Evolutionary conservation across 2,113 vertebrate species (phyloP).

Genomic region (Mesitornis unicolor): DNA sequence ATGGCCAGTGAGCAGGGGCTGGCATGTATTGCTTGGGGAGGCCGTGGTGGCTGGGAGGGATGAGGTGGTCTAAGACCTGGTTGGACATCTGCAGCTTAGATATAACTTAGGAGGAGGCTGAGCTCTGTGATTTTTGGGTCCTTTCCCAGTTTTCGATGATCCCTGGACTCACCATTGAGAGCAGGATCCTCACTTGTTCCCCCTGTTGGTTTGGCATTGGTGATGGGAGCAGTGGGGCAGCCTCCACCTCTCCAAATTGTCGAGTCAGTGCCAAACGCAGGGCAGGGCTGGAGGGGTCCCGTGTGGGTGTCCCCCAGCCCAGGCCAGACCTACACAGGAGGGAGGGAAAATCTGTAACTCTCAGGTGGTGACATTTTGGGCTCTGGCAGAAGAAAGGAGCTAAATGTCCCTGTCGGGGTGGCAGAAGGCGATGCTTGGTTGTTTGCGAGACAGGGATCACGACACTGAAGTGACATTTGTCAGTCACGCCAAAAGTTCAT

Average conservation of each 20-base stretch:
- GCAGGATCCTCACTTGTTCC: neutral
- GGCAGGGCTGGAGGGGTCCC: neutral
- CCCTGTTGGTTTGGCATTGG: neutral
- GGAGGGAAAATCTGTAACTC: neutral
- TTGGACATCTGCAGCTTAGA: neutral
- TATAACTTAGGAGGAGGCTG: neutral
- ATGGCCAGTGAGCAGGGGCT: neutral
- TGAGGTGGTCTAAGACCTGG: neutral
- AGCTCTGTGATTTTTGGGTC: neutral
- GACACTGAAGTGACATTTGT: neutral
- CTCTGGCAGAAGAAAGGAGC: neutral
- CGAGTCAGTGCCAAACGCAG: fast-evolving
- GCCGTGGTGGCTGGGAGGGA: neutral
- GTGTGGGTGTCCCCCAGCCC: neutral
- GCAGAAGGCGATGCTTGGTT: neutral
- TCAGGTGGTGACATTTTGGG: neutral
- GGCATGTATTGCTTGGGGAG: neutral
- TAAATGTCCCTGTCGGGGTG: neutral
- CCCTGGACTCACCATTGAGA: neutral
- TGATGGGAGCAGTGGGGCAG: neutral
- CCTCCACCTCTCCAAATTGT: fast-evolving
- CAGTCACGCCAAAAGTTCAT: neutral
- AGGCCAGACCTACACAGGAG: neutral
- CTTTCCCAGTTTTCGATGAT: neutral
- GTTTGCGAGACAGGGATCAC: neutral